phyloP scores from a whole-genome alignment of 2,113 vertebrate genomes.

The Chunga burmeisteri region DNA sequence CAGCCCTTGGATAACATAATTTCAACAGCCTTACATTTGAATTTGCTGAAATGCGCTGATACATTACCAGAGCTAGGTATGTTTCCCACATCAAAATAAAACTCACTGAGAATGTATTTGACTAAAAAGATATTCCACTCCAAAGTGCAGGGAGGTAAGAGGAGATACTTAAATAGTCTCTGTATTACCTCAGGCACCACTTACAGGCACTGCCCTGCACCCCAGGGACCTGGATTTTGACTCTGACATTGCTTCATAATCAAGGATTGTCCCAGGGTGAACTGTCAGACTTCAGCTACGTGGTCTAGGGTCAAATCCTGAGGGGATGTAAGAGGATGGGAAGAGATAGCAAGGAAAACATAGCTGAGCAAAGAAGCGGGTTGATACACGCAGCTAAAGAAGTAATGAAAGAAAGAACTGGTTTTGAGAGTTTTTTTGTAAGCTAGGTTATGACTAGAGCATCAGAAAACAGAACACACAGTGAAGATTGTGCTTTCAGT shows the following conservation, averaged over 20 bases:
- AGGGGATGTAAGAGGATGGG: slow-evolving; percentile 4
- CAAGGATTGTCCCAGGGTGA: slow-evolving; percentile 27
- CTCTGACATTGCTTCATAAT: slow-evolving; percentile 29
- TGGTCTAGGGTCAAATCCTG: slow-evolving; percentile 40
- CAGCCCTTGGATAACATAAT: neutral
- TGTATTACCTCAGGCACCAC: slow-evolving; percentile 20
- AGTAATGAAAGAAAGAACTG: neutral
- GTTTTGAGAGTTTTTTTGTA: neutral
- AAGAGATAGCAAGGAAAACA: slow-evolving; percentile 14
- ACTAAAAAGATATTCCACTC: neutral
- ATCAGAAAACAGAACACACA: neutral
- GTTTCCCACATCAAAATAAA: slow-evolving; percentile 34
- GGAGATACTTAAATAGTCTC: neutral
- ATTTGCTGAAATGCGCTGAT: slow-evolving; percentile 28
- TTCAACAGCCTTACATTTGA: neutral
- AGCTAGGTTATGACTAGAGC: neutral
- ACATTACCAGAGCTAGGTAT: neutral
- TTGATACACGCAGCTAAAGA: neutral
- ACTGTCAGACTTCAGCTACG: neutral
- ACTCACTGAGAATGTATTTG: slow-evolving; percentile 32
- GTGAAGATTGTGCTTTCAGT: neutral
- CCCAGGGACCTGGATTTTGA: slow-evolving; percentile 27
- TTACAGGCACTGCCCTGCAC: slow-evolving; percentile 7
- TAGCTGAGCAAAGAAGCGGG: slow-evolving; percentile 11
- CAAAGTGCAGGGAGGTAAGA: neutral